Evolutionary conservation across 2,888 invertebrate species (phyloP).

Genomic region (Spatulosminthurus flaviceps): DNA sequence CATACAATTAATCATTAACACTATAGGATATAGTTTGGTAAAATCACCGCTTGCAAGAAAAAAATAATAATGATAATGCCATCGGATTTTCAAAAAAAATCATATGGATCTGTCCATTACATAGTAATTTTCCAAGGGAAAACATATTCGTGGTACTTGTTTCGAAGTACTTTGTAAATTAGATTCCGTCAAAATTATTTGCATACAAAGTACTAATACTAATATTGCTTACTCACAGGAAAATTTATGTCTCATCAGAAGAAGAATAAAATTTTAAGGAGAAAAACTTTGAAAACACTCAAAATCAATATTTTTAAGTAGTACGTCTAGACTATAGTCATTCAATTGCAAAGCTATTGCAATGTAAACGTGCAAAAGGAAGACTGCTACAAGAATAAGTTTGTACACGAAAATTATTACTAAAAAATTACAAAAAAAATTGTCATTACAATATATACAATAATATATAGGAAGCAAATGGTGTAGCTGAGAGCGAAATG

Average conservation of each 20-base stretch:
- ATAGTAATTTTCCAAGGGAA: background rate
- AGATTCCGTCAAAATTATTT: background rate
- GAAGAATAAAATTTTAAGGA: background rate
- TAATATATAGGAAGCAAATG: background rate
- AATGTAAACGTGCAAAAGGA: constrained; percentile 21
- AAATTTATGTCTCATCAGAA: background rate
- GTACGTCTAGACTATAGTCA: constrained; percentile 15
- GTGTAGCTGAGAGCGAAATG: background rate
- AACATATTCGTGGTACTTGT: background rate
- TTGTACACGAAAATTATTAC: constrained; percentile 1
- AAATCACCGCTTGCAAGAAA: constrained; percentile 19
- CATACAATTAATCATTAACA: background rate
- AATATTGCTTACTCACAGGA: background rate
- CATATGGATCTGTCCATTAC: constrained; percentile 23
- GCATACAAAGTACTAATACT: background rate
- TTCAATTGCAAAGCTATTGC: constrained; percentile 14
- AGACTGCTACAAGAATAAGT: constrained; percentile 26
- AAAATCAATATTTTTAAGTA: constrained; percentile 23
- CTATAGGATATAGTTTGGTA: background rate
- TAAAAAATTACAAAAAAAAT: background rate
- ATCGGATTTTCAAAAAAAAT: background rate
- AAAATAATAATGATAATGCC: background rate
- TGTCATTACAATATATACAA: background rate
- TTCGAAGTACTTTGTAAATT: background rate
- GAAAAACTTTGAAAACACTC: background rate